Conservation (phyloP, 2,113 vertebrate species). For the Brachyhypopomus gauderio region DNA sequence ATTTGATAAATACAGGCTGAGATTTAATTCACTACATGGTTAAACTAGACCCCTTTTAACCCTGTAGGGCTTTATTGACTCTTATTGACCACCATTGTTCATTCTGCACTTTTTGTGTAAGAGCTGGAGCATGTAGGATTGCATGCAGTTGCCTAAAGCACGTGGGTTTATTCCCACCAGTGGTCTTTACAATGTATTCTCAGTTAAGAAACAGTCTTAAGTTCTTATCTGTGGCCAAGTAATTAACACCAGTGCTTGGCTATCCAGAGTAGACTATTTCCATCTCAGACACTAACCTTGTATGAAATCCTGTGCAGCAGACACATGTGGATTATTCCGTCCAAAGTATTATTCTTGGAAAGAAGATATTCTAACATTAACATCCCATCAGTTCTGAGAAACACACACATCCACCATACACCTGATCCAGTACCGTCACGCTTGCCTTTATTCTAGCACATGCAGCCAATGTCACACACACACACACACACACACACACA, state of each 20-base stretch:
- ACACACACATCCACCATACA: not conserved
- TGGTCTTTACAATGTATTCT: too few species aligned
- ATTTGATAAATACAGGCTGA: too few species aligned
- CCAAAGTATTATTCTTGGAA: not conserved
- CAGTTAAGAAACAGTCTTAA: too few species aligned
- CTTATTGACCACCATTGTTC: not conserved
- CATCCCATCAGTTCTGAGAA: not conserved
- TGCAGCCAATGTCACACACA: slow-evolving; percentile 17
- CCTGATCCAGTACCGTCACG: slow-evolving; percentile 2
- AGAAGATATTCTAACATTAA: not conserved
- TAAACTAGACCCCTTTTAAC: not conserved
- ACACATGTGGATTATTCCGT: not conserved
- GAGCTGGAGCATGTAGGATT: too few species aligned
- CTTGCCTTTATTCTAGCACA: not conserved
- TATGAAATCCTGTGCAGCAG: not conserved
- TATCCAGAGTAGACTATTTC: not conserved
- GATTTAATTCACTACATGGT: not conserved
- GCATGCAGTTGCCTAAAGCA: too few species aligned
- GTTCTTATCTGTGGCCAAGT: too few species aligned
- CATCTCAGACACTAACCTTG: not conserved
- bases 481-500: slow-evolving; percentile 15
- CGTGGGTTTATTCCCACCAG: too few species aligned
- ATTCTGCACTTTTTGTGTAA: too few species aligned
- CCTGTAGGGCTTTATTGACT: not conserved
- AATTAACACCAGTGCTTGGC: not conserved